Conservation (phyloP, 2,888 invertebrate genomes). For the Hymenopus coronatus region DNA sequence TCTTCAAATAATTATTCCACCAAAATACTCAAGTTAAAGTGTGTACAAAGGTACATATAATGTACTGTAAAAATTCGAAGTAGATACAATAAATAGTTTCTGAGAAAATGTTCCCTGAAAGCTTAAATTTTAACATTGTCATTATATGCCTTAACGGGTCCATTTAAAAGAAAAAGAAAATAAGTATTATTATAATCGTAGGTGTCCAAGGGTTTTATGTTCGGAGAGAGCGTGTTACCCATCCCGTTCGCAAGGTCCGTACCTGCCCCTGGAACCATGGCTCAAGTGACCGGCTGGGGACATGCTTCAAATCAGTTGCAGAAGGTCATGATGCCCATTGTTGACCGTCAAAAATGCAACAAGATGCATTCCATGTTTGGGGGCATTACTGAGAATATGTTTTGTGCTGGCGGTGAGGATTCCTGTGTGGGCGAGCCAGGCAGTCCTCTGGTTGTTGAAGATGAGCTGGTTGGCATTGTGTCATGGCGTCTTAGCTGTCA, state of each 20-base stretch:
- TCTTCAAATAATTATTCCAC: no score
- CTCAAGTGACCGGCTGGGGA: slow-evolving; percentile 43
- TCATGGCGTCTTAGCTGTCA: slow-evolving; percentile 47
- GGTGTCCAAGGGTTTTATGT: background rate
- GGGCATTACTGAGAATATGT: slow-evolving; percentile 48
- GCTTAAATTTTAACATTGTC: no score
- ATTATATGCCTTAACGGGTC: no score
- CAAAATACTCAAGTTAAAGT: no score
- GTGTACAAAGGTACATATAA: no score
- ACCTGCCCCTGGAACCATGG: background rate
- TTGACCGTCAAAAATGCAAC: slow-evolving; percentile 39
- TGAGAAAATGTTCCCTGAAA: no score
- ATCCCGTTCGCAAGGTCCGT: no score
- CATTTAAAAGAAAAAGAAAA: no score
- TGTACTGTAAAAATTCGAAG: no score
- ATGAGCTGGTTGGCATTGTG: slow-evolving; percentile 43
- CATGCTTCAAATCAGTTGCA: slow-evolving; percentile 38
- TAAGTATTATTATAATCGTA: no score
- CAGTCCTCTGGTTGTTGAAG: slow-evolving; percentile 41
- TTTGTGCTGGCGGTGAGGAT: slow-evolving; percentile 55
- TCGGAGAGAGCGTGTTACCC: background rate
- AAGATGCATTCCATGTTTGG: slow-evolving; percentile 36
- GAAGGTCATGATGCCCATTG: slow-evolving; percentile 41
- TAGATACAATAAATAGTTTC: no score
- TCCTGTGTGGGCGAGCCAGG: slow-evolving; percentile 54